A percentile compares a stretch with the other conserved stretches of the same genome.
Evolutionary conservation across 2,113 vertebrate species (phyloP).

Genomic region (Pao palembangensis): DNA sequence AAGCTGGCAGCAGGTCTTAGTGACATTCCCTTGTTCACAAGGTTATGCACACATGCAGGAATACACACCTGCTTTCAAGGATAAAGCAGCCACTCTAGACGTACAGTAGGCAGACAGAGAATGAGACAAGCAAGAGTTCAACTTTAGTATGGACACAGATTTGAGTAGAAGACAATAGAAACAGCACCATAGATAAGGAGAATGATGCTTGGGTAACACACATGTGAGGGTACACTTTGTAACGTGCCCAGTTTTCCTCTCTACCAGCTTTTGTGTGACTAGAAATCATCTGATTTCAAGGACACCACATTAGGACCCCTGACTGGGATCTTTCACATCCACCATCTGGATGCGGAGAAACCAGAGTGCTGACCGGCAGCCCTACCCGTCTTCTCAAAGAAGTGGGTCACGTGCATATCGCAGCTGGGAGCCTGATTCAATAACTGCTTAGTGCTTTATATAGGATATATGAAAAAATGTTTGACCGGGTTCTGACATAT

Average conservation of each 20-base stretch:
- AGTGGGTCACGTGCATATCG: conserved; percentile 15
- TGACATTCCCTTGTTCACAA: conserved; percentile 53
- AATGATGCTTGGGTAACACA: background rate
- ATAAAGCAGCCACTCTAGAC: background rate
- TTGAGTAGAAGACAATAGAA: conserved; percentile 1
- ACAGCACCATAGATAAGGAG: background rate
- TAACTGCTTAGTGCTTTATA: conserved; percentile 11
- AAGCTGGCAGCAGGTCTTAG: conserved; percentile 44
- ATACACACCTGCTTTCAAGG: conserved; percentile 43
- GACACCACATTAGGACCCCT: conserved; percentile 68
- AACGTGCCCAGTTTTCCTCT: conserved; percentile 16
- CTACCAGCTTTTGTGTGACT: conserved; percentile 59
- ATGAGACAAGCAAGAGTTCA: conserved; percentile 1
- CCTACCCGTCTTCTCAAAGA: conserved; percentile 56
- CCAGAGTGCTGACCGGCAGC: conserved; percentile 69
- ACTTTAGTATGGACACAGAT: background rate
- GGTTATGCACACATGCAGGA: conserved; percentile 34
- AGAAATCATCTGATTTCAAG: conserved; percentile 72
- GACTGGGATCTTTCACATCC: conserved; percentile 71
- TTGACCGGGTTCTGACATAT: background rate
- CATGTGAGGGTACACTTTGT: too few relatives aligned
- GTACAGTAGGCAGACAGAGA: conserved; percentile 9
- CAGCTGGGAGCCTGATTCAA: conserved; percentile 36
- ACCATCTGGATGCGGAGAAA: conserved; percentile 68
- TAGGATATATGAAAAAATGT: conserved; percentile 28